A percentile compares a stretch with the other conserved stretches of the same genome.
These are phyloP conservation scores for Nebria ingens DNA, from an alignment of 1,140 invertebrate genomes.

Conservation along the genomic window DNA sequence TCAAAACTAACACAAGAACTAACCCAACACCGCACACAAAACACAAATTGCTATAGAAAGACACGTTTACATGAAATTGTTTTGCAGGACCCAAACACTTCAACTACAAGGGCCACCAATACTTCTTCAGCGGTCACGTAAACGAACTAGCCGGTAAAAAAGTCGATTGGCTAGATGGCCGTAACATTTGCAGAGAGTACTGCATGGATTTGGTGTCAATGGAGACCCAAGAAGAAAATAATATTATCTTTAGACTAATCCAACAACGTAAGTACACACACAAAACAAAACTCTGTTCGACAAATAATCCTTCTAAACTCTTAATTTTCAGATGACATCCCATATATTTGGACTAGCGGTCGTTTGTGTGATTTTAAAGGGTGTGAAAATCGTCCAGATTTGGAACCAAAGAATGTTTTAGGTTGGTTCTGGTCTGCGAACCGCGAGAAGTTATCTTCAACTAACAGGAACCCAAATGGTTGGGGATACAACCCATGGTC, in stretches of 20 bases:
- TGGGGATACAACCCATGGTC: slow-evolving; percentile 80
- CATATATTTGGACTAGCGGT: slow-evolving; percentile 86
- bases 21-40: too few relatives aligned
- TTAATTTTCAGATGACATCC: slow-evolving; percentile 61
- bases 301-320: not conserved
- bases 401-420: slow-evolving; percentile 73
- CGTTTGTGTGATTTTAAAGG: slow-evolving; percentile 88
- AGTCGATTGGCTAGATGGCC: slow-evolving; percentile 81
- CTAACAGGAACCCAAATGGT: slow-evolving; percentile 56
- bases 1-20: too few relatives aligned
- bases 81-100: slow-evolving; percentile 80
- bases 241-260: slow-evolving; percentile 75
- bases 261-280: slow-evolving; percentile 71
- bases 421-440: slow-evolving; percentile 93
- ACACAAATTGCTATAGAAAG: too few relatives aligned
- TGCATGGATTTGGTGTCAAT: slow-evolving; percentile 86
- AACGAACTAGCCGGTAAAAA: slow-evolving; percentile 64
- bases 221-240: slow-evolving; percentile 82
- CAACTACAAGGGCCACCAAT: slow-evolving; percentile 74
- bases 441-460: slow-evolving; percentile 76
- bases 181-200: slow-evolving; percentile 81
- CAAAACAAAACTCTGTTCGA: not conserved
- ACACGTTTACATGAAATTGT: not conserved
- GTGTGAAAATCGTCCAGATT: slow-evolving; percentile 71
- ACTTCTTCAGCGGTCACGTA: slow-evolving; percentile 78